Base-by-base conservation (phyloP, 2,888 invertebrate species). In the Gari tellinella region DNA sequence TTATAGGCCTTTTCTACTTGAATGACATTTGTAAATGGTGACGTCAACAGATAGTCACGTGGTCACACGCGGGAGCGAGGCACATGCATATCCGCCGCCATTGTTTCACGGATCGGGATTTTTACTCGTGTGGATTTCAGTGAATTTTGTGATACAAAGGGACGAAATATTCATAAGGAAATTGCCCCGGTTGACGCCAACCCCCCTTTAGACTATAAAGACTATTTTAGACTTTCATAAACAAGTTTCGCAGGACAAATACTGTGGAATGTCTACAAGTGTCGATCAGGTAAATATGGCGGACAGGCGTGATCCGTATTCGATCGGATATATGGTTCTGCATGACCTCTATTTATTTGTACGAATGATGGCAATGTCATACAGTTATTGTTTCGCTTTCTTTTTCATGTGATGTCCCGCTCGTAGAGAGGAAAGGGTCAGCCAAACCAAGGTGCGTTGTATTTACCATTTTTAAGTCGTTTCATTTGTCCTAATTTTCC, bases 251-350 rank as follows among this genome's bases (percentile, higher is more conserved):
- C 56, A 49, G 48, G 57, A 56, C 72, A 72, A 80, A 81, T 64
- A 63, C 49, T 81, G 84, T 89, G 90, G 88, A 85, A 90, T 90
- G 90, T 90, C 90, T 83, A 87, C 89, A 80, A 89, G 88, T 86
- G 86, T 90, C 68, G 89, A 90, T 86, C 90, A 90, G 90, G 89
- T 89, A 86, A 68, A 72, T 21, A 79, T 72, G 66, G 72, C 67
- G 67, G 68, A 73, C 64, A 70, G 72, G 70, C 72, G 72, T 72
- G 66, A 62, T 67, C 57, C 31, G 57, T 57, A 49, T 66, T 72
- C 62, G 60, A 66, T 66, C 58, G 49, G 43, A 21, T 37, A 46
- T 37, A 45, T 15, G 43, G 19, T 19, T 41, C 14, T n/a, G 41
- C 52, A 43, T 53, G 62, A 62, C 62, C 62, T 62, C 31, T 62